phyloP scores from a whole-genome alignment of 2,888 invertebrate genomes.

The Synergus itoensis region DNA sequence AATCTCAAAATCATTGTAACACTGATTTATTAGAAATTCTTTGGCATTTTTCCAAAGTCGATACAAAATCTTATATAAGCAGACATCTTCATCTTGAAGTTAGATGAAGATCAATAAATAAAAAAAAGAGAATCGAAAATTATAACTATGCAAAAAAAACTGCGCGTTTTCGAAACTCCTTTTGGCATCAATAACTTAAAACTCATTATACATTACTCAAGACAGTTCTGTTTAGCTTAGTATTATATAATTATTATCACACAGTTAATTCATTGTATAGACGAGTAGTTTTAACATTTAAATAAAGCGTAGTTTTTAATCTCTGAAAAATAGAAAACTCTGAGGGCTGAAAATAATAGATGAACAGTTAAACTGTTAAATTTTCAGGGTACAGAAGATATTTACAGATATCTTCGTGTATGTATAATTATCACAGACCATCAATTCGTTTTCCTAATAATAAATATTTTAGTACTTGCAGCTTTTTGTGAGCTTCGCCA shows the following conservation, averaged over 20 bases:
- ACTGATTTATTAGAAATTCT: conserved; percentile 8
- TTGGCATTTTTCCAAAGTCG: background rate
- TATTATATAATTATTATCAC: background rate
- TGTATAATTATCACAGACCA: background rate
- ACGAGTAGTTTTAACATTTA: background rate
- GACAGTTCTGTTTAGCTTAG: background rate
- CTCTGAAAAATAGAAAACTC: background rate
- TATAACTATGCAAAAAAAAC: background rate
- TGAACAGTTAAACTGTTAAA: background rate
- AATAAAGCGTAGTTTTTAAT: background rate
- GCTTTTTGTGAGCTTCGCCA: background rate
- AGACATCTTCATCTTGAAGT: conserved; percentile 24
- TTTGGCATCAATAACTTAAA: background rate
- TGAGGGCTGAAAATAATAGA: background rate
- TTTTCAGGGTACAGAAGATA: background rate
- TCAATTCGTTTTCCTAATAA: background rate
- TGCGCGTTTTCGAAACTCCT: background rate
- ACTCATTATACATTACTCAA: background rate
- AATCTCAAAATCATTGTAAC: background rate
- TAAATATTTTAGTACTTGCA: background rate
- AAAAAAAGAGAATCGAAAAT: conserved; percentile 20
- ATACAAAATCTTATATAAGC: conserved; percentile 8
- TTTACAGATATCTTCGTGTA: conserved; percentile 14
- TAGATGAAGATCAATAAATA: background rate
- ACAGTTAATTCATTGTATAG: background rate